Evolutionary conservation across 2,797 vertebrate genomes (phyloP), one percentile per base, ranked within the genome.

Genomic region (Adelosebastes latens): DNA sequence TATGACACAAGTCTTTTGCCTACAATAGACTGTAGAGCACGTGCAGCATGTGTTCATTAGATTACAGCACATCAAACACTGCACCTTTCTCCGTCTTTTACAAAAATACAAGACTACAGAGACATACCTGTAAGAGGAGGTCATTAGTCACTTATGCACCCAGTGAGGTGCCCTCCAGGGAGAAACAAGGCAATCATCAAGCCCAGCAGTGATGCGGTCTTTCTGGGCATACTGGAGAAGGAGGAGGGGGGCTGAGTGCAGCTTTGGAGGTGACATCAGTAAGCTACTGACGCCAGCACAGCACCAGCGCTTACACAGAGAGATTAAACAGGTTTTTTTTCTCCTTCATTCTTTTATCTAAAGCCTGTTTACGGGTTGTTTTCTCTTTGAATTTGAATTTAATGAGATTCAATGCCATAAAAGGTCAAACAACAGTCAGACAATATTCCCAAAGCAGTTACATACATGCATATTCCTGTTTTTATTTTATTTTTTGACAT

Each of bases 231-330:
- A 25, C 16, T 65, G 75, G 36, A 12, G 60, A 36, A 14, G 61
- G 61, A 39, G 79, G n/a, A 18, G 49, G 66, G 39, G 36, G 62
- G 60, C 13, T 25, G 68, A 7, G 31, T 11, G 70, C 55, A 62
- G 87, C 83, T 88, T 90, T 80, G 75, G 81, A 80, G 86, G 77
- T 92, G 90, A 91, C 91, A 91, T 93, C 90, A 92, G 82, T 77
- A 55, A 58, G 76, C 72, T 71, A 87, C 77, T 93, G 93, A 94
- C 85, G 83, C 69, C 87, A 92, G 88, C 74, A 69, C 59, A 68
- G 79, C 75, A 60, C 52, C 58, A 53, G 81, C 66, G 77, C 77
- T 76, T 24, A 80, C 73, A 65, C 46, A 82, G 56, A 81, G 52
- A 83, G 77, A 90, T 88, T 87, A 72, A 71, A 78, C 62, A 83